Evolutionary conservation across 2,113 vertebrate species (phyloP), one percentile per base, ranked within the genome.

Genomic region (Chaetops frenatus): DNA sequence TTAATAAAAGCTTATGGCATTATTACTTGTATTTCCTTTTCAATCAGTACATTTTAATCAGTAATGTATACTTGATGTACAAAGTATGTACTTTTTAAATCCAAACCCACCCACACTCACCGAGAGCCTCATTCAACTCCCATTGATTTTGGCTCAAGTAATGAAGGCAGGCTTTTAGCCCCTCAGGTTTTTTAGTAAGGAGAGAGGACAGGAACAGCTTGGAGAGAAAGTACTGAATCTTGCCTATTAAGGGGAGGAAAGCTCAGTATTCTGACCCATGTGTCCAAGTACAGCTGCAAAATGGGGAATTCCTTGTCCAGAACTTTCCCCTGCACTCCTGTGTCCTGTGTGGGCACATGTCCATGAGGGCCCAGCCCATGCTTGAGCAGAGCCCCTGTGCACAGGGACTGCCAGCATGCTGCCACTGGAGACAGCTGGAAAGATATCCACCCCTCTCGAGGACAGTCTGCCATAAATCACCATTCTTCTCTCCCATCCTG

Each of bases 11-110:
- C n/a, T 7, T 64, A 28, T 11, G 24, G 31, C 11, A 9, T 61
- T 74, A 91, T 50, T 77, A 84, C 31, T 77, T 85, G 29, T 58
- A 71, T 84, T 94, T 77, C 20, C 53, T 88, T 96, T 91, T 83
- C 44, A 81, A 21, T 48, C 44, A 65, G 22, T 45, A 9, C 4
- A 36, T 77, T 87, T 86, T 48, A 85, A 79, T 79, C 50, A 83
- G 51, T 71, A 45, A 73, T 15, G 15, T 70, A 58, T 38, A 42
- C 7, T 31, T 85, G 17, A 15, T n/a, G 10, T n/a, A 27, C 36
- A 44, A 74, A 67, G 10, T 31, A 19, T 6, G 29, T 2, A 7
- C 69, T 84, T 38, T 56, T 20, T 53, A 90, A 78, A 71, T 53
- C 21, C 50, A 86, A 90, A 81, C 7, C 31, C 40, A 31, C 29